Conservation (phyloP, 2,888 invertebrate genomes). For the Meghimatium bilineatum region DNA sequence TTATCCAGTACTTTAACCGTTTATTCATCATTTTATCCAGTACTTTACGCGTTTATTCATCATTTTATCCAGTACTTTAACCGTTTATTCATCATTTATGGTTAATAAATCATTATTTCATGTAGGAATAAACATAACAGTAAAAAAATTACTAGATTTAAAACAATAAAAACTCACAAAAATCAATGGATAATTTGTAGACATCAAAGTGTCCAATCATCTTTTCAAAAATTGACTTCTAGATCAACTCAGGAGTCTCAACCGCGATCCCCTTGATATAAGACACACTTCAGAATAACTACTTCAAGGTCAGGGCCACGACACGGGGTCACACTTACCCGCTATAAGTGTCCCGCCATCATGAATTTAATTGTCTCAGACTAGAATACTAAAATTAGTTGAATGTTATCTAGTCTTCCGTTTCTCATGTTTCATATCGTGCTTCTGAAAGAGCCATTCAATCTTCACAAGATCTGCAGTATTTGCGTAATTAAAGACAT, state of each 20-base stretch:
- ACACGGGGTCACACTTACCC: neutral
- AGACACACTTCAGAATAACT: neutral
- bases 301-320: neutral
- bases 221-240: no score
- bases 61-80: no score
- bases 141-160: no score
- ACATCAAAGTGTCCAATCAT: no score
- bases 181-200: no score
- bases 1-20: neutral
- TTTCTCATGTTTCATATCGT: neutral
- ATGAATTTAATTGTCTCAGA: neutral
- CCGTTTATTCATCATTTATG: no score
- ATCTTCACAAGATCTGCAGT: neutral
- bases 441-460: neutral
- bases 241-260: no score
- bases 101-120: no score
- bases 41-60: neutral
- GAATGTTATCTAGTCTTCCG: no score
- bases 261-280: no score
- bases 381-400: neutral
- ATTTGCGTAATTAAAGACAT: neutral
- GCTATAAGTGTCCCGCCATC: neutral
- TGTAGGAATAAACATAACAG: no score
- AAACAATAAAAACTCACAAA: no score
- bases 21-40: neutral